Conservation (phyloP, 2,113 vertebrate genomes). For the Rhea americana region DNA sequence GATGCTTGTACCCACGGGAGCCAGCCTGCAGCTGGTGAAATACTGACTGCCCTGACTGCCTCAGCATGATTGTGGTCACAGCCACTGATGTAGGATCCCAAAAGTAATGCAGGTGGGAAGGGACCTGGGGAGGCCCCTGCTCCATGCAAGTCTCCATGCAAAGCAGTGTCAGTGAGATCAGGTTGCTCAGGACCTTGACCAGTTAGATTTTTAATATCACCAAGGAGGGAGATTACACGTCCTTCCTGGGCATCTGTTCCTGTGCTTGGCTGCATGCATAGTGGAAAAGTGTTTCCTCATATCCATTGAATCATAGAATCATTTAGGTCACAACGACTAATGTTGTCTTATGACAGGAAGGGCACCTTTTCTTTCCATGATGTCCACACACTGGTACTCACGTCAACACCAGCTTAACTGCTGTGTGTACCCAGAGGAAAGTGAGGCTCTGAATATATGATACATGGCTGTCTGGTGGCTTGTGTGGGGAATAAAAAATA, state of each 20-base stretch:
- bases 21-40: neutral
- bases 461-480: neutral
- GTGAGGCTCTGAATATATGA: rapidly evolving
- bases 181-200: neutral
- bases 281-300: neutral
- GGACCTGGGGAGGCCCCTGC: neutral
- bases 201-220: neutral
- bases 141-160: neutral
- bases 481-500: neutral
- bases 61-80: neutral
- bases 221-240: neutral
- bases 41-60: neutral
- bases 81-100: no score
- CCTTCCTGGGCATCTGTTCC: neutral
- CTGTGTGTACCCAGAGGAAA: neutral
- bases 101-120: neutral
- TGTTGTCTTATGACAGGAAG: neutral
- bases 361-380: neutral
- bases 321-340: neutral
- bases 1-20: neutral
- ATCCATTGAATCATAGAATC: neutral
- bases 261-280: neutral
- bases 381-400: neutral
- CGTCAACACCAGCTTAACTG: rapidly evolving
- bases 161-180: neutral